Evolutionary conservation across 2,888 invertebrate genomes (phyloP), one percentile per base, ranked within the genome.

Genomic region (Xylocampa areola): DNA sequence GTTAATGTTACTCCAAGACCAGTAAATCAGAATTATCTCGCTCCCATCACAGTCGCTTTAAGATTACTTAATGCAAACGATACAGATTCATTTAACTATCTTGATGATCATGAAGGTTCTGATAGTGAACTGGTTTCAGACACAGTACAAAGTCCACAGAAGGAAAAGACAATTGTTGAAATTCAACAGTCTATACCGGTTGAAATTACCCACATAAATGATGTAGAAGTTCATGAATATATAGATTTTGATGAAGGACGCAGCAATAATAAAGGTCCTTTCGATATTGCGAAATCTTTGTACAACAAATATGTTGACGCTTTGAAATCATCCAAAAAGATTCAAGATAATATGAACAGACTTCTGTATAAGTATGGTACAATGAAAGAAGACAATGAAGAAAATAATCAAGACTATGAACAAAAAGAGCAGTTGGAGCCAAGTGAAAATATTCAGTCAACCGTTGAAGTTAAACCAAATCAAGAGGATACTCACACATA

Each of bases 101-200:
- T 91, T 10, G 91, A 92, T 30, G 92, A 93, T 51, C 86, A 87
- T 40, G 92, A 91, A 63, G 80, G 81, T 14, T 86, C 92, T 2
- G 91, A 92, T 43, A 92, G 90, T 61, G 94, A 94, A 79, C 62
- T 90, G 2, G 68, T 92, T 49, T 64, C 87, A 25, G 80, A 90
- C 32, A 89, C 90, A 39, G 87, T 94, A 7, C 77, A 85, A 55
- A 86, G 77, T 58, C 94, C 94, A 6, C 75, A 84, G 11, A 89
- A 85, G 54, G 90, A 90, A 44, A 95, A 90, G 71, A 95, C 95
- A 0, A 84, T 93, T 27, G 95, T 96, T 0, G 96, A 96, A 87
- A 86, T 96, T 2, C 96, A 96, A 74, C 92, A 96, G 81, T 96
- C 96, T 0, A 87, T 96, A 13, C 95, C 95, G 0, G 84, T 94